Evolutionary conservation across 1,140 invertebrate species (phyloP), one percentile per base, ranked within the genome.

Genomic region (Palaemon carinicauda): DNA sequence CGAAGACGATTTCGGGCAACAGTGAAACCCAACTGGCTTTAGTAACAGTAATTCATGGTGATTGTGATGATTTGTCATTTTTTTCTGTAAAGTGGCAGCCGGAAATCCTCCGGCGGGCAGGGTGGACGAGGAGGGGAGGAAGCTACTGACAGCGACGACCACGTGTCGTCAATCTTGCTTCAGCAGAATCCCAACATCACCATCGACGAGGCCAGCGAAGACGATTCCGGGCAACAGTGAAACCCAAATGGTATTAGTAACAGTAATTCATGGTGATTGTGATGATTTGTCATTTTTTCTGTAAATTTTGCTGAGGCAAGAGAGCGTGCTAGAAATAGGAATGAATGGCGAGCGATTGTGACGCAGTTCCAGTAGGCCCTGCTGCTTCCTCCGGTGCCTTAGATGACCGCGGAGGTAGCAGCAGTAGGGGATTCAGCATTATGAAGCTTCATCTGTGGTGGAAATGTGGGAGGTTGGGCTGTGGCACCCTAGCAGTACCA

Each of bases 201-300:
- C 17, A 86, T 86, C 24, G 77, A 79, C 50, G 84, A 86, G 78
- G 41, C 84, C 9, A 86, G 84, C 52, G 84, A 86, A n/a, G 84
- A 86, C 29, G 84, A 80, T 1, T 86, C 73, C 29, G 80, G 41
- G 21, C 21, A 75, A n/a, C 80, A 74, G 56, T 60, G 21, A 65
- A 9, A 2, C 19, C 21, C 5, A 54, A 33, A 3, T 53, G 17
- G 3, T 5, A 15, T 31, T 3, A 3, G 14, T n/a, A 31, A 12
- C 17, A 31, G n/a, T 41, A 75, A 2, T 19, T 50, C 2, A 4
- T 33, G 10, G 14, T 24, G 31, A 5, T 17, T 73, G n/a, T 73
- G 12, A 5, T 9, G 41, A 41, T 41, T 41, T 41, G 12, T 41
- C 12, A 3, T 41, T 41, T 41, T 41, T 41, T 7, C 5, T n/a